These are phyloP conservation scores for Eristalis intricaria DNA, from an alignment of 2,888 invertebrate species.

Conservation along the genomic window DNA sequence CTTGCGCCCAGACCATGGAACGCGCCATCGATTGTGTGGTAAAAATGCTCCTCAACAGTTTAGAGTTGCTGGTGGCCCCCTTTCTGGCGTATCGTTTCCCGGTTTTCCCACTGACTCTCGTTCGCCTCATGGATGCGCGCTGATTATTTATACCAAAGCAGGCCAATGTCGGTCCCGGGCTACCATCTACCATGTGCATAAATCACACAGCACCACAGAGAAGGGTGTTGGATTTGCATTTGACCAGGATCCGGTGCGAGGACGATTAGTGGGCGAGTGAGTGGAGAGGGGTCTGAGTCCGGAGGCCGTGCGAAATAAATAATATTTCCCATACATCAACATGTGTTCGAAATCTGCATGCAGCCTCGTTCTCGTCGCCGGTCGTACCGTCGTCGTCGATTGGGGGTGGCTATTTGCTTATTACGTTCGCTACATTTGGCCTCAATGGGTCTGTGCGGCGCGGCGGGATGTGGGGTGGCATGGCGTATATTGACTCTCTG, in stretches of 20 bases:
- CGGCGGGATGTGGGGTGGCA: no score
- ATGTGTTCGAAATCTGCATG: constrained; percentile 53
- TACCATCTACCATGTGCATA: constrained; percentile 65
- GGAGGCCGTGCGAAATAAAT: constrained; percentile 64
- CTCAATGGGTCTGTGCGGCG: not conserved
- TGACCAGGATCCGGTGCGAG: constrained; percentile 13
- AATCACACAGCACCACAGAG: constrained; percentile 52
- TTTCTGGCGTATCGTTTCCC: constrained; percentile 37
- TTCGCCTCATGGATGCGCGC: constrained; percentile 58
- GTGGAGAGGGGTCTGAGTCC: not conserved
- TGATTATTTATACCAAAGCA: constrained; percentile 67
- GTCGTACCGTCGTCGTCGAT: not conserved
- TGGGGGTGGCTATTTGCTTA: constrained; percentile 45
- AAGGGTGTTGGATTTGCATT: constrained; percentile 61
- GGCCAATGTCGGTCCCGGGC: constrained; percentile 60
- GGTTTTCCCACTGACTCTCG: constrained; percentile 15
- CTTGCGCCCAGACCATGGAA: constrained; percentile 3
- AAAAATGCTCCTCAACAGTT: constrained; percentile 52
- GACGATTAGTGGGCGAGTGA: constrained; percentile 36
- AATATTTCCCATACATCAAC: constrained; percentile 67
- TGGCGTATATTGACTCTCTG: constrained; percentile 37
- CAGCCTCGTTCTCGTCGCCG: constrained; percentile 1
- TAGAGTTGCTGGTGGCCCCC: constrained; percentile 17
- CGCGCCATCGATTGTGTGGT: constrained; percentile 13
- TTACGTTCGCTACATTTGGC: constrained; percentile 53